Base-by-base conservation (phyloP, 2,888 invertebrate species). In the Drosophila incognita region DNA sequence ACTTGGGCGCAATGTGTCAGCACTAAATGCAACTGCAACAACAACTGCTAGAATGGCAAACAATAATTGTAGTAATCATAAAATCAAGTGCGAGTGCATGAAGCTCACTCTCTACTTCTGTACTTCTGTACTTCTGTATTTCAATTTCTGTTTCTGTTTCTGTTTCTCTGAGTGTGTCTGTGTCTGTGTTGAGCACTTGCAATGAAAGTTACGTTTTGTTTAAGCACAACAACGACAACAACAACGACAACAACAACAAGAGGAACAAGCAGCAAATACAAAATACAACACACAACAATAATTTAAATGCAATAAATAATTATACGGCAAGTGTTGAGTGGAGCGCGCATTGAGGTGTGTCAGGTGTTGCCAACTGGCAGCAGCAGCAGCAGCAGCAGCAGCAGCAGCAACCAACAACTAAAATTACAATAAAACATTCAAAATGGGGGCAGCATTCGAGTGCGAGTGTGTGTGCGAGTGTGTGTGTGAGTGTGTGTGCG, bases 221-320 rank as follows among this genome's bases (percentile, higher is more conserved):
- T 68, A 70, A 38, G 71, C 69, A 29, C 78, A 78, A 63, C 74
- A 69, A 68, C 69, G 65, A 7, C 33, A 29, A 29, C 27, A 27
- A 27, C 29, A 1, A 29, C 6, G 71, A 46, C 51, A 65, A 70
- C 49, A 68, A 48, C 42, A 67, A 7, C 33, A 74, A 40, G 38
- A 69, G 67, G 40, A 69, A 48, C 42, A 67, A 10, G 10, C 61
- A 73, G n/a, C n/a, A 40, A 42, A 42, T 42, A 42, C 21, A 15
- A 24, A 46, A 24, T 46, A 62, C 62, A 79, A 65, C 74, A 82
- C 66, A 69, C 76, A 80, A 90, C 83, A 90, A 90, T 87, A 85
- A 91, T 91, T 89, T 89, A 88, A 89, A 91, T 91, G 89, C 90
- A 90, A 89, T 89, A 89, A 89, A 91, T 89, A 89, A 89, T 89